Percentiles rank a stretch among this genome's conserved stretches.
phyloP scores from a whole-genome alignment of 92 coral and sea anemone species.

The Nematostella vectensis region DNA sequence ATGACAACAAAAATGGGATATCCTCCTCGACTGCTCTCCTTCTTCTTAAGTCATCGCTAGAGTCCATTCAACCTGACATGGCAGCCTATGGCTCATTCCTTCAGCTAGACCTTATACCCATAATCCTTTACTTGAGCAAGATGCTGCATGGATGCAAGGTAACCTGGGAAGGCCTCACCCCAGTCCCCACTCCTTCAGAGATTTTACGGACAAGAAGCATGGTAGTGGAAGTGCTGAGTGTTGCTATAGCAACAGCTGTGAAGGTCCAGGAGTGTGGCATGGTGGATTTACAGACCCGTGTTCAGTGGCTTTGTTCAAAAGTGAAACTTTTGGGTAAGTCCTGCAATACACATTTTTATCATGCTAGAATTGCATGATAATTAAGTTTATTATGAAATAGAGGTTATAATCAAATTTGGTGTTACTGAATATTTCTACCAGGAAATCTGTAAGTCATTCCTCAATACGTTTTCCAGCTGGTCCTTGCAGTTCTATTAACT shows the following conservation, averaged over 20 bases:
- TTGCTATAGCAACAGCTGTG: conserved; percentile 21
- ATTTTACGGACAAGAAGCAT: conserved; percentile 30
- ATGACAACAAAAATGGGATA: conserved; percentile 20
- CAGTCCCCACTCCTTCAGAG: conserved; percentile 39
- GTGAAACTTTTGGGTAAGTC: conserved; percentile 32
- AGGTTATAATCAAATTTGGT: no score
- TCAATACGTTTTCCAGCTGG: no score
- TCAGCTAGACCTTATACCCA: conserved; percentile 30
- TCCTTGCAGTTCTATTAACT: no score
- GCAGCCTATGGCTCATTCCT: conserved; percentile 11
- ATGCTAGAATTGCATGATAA: neutral
- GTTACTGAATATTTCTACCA: no score
- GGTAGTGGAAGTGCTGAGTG: conserved; percentile 35
- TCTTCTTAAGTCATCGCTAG: conserved; percentile 26
- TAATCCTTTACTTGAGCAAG: conserved; percentile 48
- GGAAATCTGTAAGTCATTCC: no score
- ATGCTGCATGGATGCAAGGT: conserved; percentile 43
- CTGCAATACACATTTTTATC: no score
- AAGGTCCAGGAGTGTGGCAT: conserved; percentile 11
- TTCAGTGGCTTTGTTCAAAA: conserved; percentile 55
- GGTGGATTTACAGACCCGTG: conserved; percentile 31
- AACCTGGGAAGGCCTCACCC: conserved; percentile 48
- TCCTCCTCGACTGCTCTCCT: conserved; percentile 27
- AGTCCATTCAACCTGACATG: conserved; percentile 7
- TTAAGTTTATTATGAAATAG: no score